Evolutionary conservation across 2,113 vertebrate species (phyloP).

Genomic region (Sula dactylatra): DNA sequence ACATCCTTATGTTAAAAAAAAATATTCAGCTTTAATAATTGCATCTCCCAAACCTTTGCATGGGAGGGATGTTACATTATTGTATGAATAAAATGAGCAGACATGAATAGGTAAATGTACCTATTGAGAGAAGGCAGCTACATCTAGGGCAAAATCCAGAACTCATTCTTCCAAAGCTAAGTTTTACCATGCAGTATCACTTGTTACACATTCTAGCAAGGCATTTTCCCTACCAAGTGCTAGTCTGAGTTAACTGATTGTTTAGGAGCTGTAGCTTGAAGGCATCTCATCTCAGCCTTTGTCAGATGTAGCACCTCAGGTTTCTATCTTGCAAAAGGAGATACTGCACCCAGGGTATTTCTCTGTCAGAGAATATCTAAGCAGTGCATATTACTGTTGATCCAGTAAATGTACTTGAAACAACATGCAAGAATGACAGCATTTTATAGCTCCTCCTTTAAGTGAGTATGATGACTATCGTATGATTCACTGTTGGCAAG

Average conservation of each 20-base stretch:
- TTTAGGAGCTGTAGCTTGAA: not conserved
- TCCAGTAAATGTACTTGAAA: conserved; percentile 12
- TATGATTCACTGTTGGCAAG: conserved; percentile 35
- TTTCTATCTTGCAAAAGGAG: not conserved
- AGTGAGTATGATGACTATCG: not conserved
- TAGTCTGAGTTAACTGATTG: not conserved
- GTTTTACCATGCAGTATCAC: not conserved
- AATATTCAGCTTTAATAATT: not conserved
- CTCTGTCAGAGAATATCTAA: not conserved
- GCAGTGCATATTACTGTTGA: not conserved
- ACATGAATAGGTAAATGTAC: not conserved
- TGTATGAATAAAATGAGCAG: not conserved
- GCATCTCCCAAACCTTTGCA: not conserved
- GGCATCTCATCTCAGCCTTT: not conserved
- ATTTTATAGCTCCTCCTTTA: not conserved
- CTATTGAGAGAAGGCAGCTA: not conserved
- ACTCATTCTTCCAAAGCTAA: not conserved
- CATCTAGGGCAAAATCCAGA: not conserved
- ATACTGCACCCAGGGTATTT: not conserved
- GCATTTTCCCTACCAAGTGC: not conserved
- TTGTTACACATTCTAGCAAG: not conserved
- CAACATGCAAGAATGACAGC: conserved; percentile 11
- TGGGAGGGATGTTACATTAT: not conserved
- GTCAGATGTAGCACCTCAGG: not conserved
- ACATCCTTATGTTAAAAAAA: not conserved